Evolutionary conservation across 2,113 vertebrate genomes (phyloP).

Genomic region (Brachyhypopomus occidentalis): DNA sequence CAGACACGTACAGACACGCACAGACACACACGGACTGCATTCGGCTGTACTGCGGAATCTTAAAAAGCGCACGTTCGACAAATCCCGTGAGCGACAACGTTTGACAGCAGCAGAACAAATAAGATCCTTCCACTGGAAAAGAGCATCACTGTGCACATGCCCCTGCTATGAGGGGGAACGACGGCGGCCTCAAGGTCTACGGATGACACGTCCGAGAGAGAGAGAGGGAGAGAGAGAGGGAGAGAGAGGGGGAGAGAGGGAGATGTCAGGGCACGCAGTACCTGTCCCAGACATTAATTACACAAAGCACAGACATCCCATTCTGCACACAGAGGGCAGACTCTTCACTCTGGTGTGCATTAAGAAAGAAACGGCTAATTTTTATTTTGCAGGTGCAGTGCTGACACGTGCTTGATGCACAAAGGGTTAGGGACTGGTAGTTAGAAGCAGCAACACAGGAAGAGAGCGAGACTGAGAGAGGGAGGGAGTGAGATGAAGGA

Average conservation of each 20-base stretch:
- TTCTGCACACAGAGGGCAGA: too few species aligned
- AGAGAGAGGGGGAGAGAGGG: too few species aligned
- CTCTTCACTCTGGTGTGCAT: too few species aligned
- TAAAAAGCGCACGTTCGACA: not conserved
- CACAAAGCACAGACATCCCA: too few species aligned
- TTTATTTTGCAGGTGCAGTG: too few species aligned
- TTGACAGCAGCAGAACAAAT: slow-evolving; percentile 1
- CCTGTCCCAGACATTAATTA: too few species aligned
- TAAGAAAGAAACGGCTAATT: too few species aligned
- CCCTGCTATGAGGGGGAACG: not conserved
- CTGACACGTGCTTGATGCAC: too few species aligned
- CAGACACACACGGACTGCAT: not conserved
- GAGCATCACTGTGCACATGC: not conserved
- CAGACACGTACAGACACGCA: not conserved
- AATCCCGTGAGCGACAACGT: slow-evolving; percentile 10
- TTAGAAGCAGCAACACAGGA: not conserved
- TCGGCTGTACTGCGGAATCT: not conserved
- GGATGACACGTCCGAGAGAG: not conserved
- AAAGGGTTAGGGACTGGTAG: too few species aligned
- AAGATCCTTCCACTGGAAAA: not conserved
- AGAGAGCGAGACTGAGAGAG: not conserved
- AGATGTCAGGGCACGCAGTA: too few species aligned
- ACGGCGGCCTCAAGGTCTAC: not conserved
- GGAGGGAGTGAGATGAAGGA: not conserved
- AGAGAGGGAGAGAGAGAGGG: not conserved